phyloP scores from a whole-genome alignment of 2,888 invertebrate species.

The Caenorhabditis macrosperma region DNA sequence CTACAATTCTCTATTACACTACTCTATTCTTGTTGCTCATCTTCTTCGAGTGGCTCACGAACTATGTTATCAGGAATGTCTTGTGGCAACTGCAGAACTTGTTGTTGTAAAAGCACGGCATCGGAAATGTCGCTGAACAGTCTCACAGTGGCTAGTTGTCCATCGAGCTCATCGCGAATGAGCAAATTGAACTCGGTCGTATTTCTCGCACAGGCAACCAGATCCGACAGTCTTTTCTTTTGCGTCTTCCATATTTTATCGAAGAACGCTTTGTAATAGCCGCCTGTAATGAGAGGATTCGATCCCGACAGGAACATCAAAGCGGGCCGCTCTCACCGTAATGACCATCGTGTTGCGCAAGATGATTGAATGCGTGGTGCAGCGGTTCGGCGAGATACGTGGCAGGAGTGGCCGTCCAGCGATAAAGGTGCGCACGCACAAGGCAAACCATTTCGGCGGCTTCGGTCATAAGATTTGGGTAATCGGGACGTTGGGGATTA shows the following conservation, averaged over 20 bases:
- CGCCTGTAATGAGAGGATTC: slow-evolving; percentile 25
- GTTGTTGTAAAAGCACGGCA: slow-evolving; percentile 6
- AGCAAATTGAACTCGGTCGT: background rate
- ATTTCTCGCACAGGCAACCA: slow-evolving; percentile 7
- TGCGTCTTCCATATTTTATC: slow-evolving; percentile 44
- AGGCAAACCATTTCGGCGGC: slow-evolving; percentile 51
- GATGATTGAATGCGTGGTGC: slow-evolving; percentile 49
- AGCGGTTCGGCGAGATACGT: slow-evolving; percentile 54
- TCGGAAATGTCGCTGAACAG: slow-evolving; percentile 38
- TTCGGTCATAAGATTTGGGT: background rate
- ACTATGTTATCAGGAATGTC: background rate
- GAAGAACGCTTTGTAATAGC: slow-evolving; percentile 40
- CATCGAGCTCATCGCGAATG: slow-evolving; percentile 41
- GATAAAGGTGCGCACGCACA: slow-evolving; percentile 47
- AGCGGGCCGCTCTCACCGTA: slow-evolving; percentile 22
- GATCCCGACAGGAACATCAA: background rate
- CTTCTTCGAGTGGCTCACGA: slow-evolving; percentile 28
- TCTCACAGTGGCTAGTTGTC: slow-evolving; percentile 36
- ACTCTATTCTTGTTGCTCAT: slow-evolving; percentile 32
- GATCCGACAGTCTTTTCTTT: slow-evolving; percentile 7
- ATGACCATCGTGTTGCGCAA: slow-evolving; percentile 47
- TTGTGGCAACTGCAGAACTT: too few species aligned
- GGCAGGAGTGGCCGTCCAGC: slow-evolving; percentile 41
- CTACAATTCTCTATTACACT: background rate
- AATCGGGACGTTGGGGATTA: slow-evolving; percentile 19